A percentile compares a stretch with the other conserved stretches of the same genome.
These are phyloP conservation scores for Neria commutata DNA, from an alignment of 2,888 invertebrate species.

Conservation along the genomic window DNA sequence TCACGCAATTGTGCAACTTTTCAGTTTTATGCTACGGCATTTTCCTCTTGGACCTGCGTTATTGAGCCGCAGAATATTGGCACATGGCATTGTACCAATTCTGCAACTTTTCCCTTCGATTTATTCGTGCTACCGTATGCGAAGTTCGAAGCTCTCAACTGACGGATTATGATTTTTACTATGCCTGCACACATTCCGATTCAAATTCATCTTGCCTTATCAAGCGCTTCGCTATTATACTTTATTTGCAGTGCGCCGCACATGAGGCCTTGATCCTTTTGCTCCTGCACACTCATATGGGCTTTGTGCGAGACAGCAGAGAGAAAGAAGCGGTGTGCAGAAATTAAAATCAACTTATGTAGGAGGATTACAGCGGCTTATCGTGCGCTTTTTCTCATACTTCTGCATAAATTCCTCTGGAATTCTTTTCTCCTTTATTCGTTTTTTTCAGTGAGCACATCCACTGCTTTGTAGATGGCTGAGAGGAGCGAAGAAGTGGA, in stretches of 20 bases:
- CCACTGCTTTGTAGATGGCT: too few species aligned
- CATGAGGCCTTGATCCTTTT: not conserved
- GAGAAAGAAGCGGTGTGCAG: not conserved
- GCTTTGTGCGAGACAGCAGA: not conserved
- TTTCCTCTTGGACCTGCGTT: too few species aligned
- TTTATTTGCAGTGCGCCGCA: not conserved
- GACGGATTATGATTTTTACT: not conserved
- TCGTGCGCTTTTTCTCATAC: not conserved
- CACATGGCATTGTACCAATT: not conserved
- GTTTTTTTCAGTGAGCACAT: too few species aligned
- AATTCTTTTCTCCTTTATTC: not conserved
- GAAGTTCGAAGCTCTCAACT: not conserved
- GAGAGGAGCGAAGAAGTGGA: too few species aligned
- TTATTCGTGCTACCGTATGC: not conserved
- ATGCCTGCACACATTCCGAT: too few species aligned
- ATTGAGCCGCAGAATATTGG: too few species aligned
- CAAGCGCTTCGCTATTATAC: not conserved
- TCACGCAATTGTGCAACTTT: too few species aligned
- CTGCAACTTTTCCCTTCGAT: not conserved
- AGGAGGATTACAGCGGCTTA: not conserved
- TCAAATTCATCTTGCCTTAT: too few species aligned
- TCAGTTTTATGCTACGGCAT: too few species aligned
- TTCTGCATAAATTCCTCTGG: too few species aligned
- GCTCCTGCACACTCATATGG: not conserved
- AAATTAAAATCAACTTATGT: slow-evolving; percentile 1